Evolutionary conservation across 2,797 vertebrate genomes (phyloP).

Genomic region (Xiphophorus birchmanni): DNA sequence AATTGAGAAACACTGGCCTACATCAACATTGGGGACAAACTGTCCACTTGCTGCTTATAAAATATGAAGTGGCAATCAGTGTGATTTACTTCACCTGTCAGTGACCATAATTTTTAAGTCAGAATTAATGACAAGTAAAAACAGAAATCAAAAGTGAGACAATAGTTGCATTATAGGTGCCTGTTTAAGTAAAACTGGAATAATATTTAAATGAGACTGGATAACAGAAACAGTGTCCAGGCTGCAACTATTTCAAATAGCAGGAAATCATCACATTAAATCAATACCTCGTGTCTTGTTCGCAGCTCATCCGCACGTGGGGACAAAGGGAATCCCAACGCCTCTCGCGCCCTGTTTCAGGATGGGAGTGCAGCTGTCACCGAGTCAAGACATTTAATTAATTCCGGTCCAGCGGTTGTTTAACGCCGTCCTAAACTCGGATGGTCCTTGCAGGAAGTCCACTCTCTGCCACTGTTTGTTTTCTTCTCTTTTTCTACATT

Average conservation of each 20-base stretch:
- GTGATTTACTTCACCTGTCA: neutral
- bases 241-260: neutral
- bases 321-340: constrained; percentile 76
- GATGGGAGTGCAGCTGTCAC: constrained; percentile 28
- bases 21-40: neutral
- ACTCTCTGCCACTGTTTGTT: neutral
- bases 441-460: constrained; percentile 15
- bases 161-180: neutral
- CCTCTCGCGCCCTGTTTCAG: constrained; percentile 19
- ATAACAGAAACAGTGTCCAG: neutral
- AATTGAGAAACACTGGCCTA: neutral
- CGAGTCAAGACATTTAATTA: neutral
- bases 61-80: neutral
- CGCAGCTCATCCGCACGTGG: constrained; percentile 67
- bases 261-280: neutral
- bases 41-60: neutral
- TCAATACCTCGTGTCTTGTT: constrained; percentile 22
- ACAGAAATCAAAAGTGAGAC: neutral
- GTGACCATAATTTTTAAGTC: neutral
- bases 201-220: neutral
- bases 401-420: constrained; percentile 5
- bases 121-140: neutral
- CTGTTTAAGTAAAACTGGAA: neutral
- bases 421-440: constrained; percentile 40
- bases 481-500: neutral